Conservation (phyloP, 2,113 vertebrate genomes). For the Oreotrochilus melanogaster region DNA sequence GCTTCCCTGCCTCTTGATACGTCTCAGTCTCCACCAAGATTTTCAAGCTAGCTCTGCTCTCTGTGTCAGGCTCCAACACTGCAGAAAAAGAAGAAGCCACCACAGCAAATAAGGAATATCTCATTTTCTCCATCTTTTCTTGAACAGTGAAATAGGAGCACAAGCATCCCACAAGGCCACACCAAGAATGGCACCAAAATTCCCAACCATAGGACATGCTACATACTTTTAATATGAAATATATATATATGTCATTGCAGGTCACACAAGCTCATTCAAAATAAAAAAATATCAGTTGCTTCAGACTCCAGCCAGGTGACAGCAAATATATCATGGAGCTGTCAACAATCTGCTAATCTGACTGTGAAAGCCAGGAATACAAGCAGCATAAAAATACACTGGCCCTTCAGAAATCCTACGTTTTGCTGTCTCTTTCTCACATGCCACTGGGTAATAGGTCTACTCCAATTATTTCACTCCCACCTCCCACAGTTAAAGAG, state of each 20-base stretch:
- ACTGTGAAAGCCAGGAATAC: conserved; percentile 36
- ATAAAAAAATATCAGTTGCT: conserved; percentile 54
- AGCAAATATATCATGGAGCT: conserved; percentile 47
- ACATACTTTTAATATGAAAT: conserved; percentile 36
- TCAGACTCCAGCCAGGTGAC: conserved; percentile 63
- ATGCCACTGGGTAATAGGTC: background rate
- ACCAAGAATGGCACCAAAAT: conserved; percentile 25
- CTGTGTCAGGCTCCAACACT: background rate
- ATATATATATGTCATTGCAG: conserved; percentile 35
- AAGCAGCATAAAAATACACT: conserved; percentile 56
- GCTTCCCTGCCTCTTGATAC: background rate
- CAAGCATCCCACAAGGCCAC: background rate
- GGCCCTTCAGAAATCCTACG: conserved; percentile 54
- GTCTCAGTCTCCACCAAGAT: background rate
- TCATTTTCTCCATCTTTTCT: background rate
- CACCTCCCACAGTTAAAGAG: background rate
- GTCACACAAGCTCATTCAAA: conserved; percentile 59
- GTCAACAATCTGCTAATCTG: conserved; percentile 56
- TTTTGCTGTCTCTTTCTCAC: conserved; percentile 20
- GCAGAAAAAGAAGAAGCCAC: background rate
- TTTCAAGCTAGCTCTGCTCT: background rate
- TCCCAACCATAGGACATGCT: background rate
- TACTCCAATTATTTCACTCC: conserved; percentile 14
- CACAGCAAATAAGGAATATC: background rate
- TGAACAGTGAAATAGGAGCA: background rate